Evolutionary conservation across 2,888 invertebrate species (phyloP).

Genomic region (Cephus runcator): DNA sequence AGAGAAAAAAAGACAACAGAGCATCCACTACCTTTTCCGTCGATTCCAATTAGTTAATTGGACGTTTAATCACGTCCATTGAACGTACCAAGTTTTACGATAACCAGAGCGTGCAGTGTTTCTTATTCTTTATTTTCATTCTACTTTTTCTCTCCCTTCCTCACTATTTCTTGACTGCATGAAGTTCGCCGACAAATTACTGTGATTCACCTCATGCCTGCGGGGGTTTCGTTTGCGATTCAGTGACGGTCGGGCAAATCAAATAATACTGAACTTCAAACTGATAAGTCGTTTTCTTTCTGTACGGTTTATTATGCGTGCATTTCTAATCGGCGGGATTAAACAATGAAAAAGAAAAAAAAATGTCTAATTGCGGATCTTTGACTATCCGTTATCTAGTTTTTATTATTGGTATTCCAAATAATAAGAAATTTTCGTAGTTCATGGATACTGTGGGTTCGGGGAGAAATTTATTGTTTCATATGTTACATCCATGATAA

Average conservation of each 20-base stretch:
- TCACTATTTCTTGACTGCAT: not conserved
- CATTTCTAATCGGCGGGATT: not conserved
- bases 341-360: not conserved
- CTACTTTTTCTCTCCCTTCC: constrained; percentile 11
- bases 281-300: not conserved
- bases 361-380: not conserved
- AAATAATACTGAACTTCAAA: not conserved
- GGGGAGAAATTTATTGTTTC: not conserved
- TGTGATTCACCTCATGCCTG: constrained; percentile 20
- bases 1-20: not conserved
- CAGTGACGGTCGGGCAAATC: not conserved
- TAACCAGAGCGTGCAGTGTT: constrained; percentile 36
- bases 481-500: not conserved
- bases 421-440: not conserved
- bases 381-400: not conserved
- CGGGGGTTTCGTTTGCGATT: not conserved
- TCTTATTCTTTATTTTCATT: constrained; percentile 14
- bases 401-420: not conserved
- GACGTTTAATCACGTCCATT: constrained; percentile 25
- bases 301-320: not conserved
- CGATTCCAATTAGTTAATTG: constrained; percentile 29
- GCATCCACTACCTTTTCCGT: constrained; percentile 8
- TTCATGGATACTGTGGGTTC: not conserved
- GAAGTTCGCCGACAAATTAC: constrained; percentile 22
- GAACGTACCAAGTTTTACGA: constrained; percentile 35